Percentiles rank a stretch among this genome's conserved stretches.
Conservation (phyloP, 2,797 vertebrate species). For the Cichlasoma orientale region DNA sequence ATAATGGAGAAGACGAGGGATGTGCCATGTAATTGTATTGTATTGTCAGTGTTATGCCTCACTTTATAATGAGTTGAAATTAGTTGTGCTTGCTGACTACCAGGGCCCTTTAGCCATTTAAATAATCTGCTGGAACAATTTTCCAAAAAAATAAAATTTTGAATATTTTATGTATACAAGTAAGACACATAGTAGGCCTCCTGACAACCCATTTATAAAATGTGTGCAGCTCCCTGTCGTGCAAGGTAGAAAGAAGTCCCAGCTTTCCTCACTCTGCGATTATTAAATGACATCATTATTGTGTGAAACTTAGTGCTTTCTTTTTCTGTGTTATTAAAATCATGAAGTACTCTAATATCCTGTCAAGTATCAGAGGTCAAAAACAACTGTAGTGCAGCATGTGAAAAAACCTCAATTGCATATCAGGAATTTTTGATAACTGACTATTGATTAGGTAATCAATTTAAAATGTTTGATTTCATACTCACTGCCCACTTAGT, state of each 20-base stretch:
- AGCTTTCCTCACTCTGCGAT: not conserved
- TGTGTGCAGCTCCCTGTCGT: not conserved
- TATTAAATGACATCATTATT: not conserved
- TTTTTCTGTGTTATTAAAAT: accelerated
- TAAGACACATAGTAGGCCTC: accelerated
- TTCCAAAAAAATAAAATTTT: not conserved
- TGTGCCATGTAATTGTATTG: not conserved
- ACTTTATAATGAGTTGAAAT: not conserved
- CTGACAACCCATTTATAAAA: not conserved
- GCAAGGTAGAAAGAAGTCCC: not conserved
- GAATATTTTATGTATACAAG: not conserved
- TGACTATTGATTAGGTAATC: not conserved
- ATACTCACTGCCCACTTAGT: not conserved
- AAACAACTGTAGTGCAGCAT: not conserved
- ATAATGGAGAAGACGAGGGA: not conserved
- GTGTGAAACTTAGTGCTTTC: not conserved
- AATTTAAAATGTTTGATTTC: not conserved
- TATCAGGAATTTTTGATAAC: not conserved
- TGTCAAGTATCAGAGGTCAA: not conserved
- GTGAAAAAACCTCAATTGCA: not conserved
- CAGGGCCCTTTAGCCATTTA: not conserved
- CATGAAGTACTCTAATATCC: not conserved
- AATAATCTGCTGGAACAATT: not conserved
- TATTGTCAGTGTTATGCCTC: not conserved
- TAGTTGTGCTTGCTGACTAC: not conserved